Evolutionary conservation across 2,888 invertebrate species (phyloP).

Genomic region (Thecophora atra): DNA sequence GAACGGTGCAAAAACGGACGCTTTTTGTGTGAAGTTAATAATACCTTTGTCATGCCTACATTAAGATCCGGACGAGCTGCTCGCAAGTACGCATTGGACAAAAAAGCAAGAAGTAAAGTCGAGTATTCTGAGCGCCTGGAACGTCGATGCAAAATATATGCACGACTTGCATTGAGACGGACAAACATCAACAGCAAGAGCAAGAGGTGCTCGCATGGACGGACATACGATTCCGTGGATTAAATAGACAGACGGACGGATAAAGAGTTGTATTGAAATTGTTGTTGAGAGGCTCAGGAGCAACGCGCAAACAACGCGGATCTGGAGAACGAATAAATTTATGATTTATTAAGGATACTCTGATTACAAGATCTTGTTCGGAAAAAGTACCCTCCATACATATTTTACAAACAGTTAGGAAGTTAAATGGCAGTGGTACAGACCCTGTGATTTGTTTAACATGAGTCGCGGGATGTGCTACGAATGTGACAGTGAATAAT

Average conservation of each 20-base stretch:
- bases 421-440: neutral
- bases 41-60: slow-evolving; percentile 62
- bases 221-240: neutral
- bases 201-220: neutral
- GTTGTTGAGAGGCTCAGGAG: slow-evolving; percentile 25
- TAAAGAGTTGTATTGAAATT: neutral
- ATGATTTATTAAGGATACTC: slow-evolving; percentile 65
- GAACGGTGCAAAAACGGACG: slow-evolving; percentile 65
- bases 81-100: slow-evolving; percentile 7
- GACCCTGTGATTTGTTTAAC: slow-evolving; percentile 45
- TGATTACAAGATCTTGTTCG: slow-evolving; percentile 60
- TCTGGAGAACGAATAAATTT: slow-evolving; percentile 56
- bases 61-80: slow-evolving; percentile 29
- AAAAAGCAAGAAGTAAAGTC: slow-evolving; percentile 29
- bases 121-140: slow-evolving; percentile 10
- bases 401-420: slow-evolving; percentile 23
- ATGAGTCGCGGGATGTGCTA: slow-evolving; percentile 43
- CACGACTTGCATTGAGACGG: slow-evolving; percentile 54
- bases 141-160: slow-evolving; percentile 52
- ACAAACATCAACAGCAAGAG: slow-evolving; percentile 15
- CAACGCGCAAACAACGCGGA: slow-evolving; percentile 21
- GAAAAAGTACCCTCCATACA: neutral
- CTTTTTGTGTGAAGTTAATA: slow-evolving; percentile 65
- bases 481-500: slow-evolving; percentile 50
- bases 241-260: slow-evolving; percentile 27